Evolutionary conservation across 1,140 invertebrate species (phyloP), one percentile per base, ranked within the genome.

Genomic region (Achatina immaculata): DNA sequence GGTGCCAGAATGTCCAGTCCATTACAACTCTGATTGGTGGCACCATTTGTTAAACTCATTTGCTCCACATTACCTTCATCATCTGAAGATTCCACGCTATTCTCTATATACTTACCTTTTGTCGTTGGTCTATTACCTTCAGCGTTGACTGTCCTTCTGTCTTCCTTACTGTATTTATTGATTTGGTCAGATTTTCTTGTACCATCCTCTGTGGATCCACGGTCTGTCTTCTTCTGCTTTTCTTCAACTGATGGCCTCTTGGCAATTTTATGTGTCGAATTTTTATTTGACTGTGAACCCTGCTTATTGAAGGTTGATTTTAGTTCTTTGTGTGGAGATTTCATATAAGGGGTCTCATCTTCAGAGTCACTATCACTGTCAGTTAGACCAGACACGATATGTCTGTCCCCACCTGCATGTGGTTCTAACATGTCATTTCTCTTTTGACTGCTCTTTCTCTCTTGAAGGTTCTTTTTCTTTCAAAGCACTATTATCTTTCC

Each of bases 341-440:
- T 78, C 3, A 34, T 24, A 48, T 34, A 36, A 16, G 65, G 58
- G 36, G 40, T 21, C 9, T 78, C 76, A 48, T 78, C 76, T 31
- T 68, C 76, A 9, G 76, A 78, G 24, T 78, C 76, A 68, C 76
- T 78, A 40, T 78, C 76, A 68, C 76, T 68, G 36, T 78, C 76
- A 28, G 65, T 48, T 19, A 78, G 76, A 7, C 65, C 76, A 68
- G 76, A 78, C 36, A 68, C 43, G 11, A 78, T 78, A 24, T 78
- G 24, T 48, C 68, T 78, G 7, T 40, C 58, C 42, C 45, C 65
- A n/a, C 68, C 76, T 40, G 31, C 74, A n/a, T 73, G 71, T 24
- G 45, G 0, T 42, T 76, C 48, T 16, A 62, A 19, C 36, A 42
- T 45, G 66, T 78, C 76, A 28, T 43, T n/a, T n/a, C n/a, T n/a